A percentile compares a stretch with the other conserved stretches of the same genome.
phyloP scores from a whole-genome alignment of 35 echinoderm and acorn worm genomes.

The Ophiothrix spiculata region DNA sequence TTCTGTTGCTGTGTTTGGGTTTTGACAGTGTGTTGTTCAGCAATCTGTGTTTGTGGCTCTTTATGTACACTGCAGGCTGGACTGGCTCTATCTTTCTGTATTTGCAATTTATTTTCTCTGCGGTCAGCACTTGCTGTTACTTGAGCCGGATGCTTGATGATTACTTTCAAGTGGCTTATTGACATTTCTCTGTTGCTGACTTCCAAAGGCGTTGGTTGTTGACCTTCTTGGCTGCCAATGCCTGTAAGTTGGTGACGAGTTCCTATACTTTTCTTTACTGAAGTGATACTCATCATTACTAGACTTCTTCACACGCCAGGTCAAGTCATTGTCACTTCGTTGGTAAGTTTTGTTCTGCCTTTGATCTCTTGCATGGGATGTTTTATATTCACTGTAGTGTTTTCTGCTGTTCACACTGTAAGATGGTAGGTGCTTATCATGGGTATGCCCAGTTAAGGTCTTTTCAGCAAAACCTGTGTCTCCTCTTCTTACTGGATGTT shows the following conservation, averaged over 20 bases:
- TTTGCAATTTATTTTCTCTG: too few species aligned
- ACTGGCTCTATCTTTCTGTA: too few species aligned
- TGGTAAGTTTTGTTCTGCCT: neutral
- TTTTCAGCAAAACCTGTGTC: neutral
- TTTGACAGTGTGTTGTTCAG: too few species aligned
- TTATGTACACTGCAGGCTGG: too few species aligned
- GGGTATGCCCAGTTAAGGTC: neutral
- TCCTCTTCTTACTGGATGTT: neutral
- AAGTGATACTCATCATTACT: neutral
- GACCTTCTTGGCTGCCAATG: too few species aligned
- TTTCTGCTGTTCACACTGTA: neutral
- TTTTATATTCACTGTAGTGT: neutral
- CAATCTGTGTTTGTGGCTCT: too few species aligned
- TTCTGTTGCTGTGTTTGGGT: too few species aligned
- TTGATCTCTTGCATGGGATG: neutral
- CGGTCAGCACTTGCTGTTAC: too few species aligned
- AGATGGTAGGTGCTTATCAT: neutral
- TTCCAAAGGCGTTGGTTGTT: too few species aligned
- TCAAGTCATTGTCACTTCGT: neutral
- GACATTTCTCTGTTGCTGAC: too few species aligned
- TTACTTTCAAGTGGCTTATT: too few species aligned
- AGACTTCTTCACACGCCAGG: neutral
- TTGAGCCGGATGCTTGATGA: too few species aligned
- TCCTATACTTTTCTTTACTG: neutral
- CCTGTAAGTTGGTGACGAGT: neutral